Conservation (phyloP, 2,797 vertebrate species). For the Myotis pilosus region DNA sequence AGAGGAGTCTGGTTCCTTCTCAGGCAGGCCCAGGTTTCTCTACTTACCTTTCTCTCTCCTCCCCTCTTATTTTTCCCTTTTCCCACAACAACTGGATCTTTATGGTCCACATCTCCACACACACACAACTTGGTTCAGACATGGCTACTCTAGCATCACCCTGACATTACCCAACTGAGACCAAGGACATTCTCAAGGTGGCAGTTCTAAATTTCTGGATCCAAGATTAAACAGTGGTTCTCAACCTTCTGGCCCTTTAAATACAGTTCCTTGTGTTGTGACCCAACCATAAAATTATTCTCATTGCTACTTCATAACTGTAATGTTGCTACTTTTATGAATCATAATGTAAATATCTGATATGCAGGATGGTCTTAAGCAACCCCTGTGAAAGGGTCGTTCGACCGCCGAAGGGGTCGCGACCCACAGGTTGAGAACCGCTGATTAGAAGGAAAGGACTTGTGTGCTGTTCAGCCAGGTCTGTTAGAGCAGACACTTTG, state of each 20-base stretch:
- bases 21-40: background rate
- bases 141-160: background rate
- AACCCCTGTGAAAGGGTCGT: no score
- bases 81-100: conserved; percentile 43
- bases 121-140: background rate
- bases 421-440: no score
- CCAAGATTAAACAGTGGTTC: background rate
- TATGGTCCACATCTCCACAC: background rate
- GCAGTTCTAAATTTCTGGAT: background rate
- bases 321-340: no score
- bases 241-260: no score
- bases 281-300: no score
- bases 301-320: no score
- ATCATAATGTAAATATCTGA: no score
- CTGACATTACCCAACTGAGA: background rate
- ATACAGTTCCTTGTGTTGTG: no score
- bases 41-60: background rate
- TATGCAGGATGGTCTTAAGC: no score
- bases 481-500: background rate
- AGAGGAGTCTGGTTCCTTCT: background rate
- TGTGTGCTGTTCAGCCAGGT: background rate
- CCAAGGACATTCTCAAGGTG: background rate
- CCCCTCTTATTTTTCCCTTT: background rate
- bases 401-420: no score
- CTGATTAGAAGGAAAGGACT: background rate